Evolutionary conservation across 1,140 invertebrate genomes (phyloP), one percentile per base, ranked within the genome.

Genomic region (Pseudomyrmex dendroicus): DNA sequence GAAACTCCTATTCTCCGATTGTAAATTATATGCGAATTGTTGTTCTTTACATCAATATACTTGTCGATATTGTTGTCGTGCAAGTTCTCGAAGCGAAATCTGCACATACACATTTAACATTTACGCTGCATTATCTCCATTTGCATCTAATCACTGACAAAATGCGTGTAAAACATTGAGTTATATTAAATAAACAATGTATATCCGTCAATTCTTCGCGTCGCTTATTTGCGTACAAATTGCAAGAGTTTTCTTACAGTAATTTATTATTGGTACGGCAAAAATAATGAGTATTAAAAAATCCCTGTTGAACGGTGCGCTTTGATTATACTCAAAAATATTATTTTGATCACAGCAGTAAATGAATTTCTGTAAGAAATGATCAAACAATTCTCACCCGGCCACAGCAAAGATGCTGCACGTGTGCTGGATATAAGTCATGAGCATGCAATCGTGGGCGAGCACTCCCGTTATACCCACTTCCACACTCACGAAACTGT

Each of bases 371-470:
- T 50, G 12, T 50, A 2, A 10, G 48, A 10, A 1, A 50, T 50
- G n/a, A 17, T 5, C 25, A 8, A 48, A 2, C 57, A 70, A 35
- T 50, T 78, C 56, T 83, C 52, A 76, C 73, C 82, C 54, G 8
- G 52, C 50, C 2, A 84, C 25, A 12, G 83, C 61, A 15, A 82
- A 85, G n/a, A 73, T 5, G 2, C 83, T 57, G 46, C 82, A 86
- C n/a, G 68, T 52, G 17, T 86, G 84, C 12, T 59, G 59, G n/a
- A 63, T 73, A 10, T 57, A 82, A 8, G 20, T 25, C 15, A 63
- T 13, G 12, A 70, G 17, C 50, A 12, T 17, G 3, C 73, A 50
- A 57, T 82, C 74, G 4, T 67, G 25, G 0, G 67, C 48, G 22
- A 83, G 0, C 13, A 73, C 7, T 2, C 1, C 15, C 7, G 59